These are phyloP conservation scores for Tyria jacobaeae DNA, from an alignment of 2,888 invertebrate genomes.

Conservation along the genomic window DNA sequence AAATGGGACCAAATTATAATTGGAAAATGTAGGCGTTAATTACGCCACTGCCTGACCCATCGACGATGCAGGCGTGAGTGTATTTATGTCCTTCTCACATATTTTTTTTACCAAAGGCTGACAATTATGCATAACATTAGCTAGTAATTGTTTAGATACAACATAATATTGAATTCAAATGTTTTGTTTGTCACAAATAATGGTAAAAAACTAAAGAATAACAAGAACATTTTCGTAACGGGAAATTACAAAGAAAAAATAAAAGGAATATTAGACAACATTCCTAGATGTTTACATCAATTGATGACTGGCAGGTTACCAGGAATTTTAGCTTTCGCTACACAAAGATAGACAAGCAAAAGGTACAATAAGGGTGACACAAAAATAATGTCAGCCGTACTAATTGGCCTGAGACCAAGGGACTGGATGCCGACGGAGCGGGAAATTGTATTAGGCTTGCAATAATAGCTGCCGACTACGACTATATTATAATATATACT, in stretches of 20 bases:
- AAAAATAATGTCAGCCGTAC: conserved; percentile 79
- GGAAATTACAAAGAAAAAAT: conserved; percentile 14
- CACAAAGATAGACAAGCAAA: conserved; percentile 60
- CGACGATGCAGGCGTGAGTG: too few relatives aligned
- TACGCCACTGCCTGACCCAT: too few relatives aligned
- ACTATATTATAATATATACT: conserved; percentile 45
- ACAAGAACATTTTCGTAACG: background rate
- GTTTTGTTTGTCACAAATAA: too few relatives aligned
- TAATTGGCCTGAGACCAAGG: conserved; percentile 83
- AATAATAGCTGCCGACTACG: conserved; percentile 56
- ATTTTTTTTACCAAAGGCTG: background rate
- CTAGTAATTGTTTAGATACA: too few relatives aligned
- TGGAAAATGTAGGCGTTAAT: too few relatives aligned
- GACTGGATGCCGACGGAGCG: conserved; percentile 69
- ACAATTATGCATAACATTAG: too few relatives aligned
- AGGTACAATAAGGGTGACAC: conserved; percentile 69
- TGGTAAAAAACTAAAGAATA: background rate
- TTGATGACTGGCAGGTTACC: conserved; percentile 46
- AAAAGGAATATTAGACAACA: conserved; percentile 36
- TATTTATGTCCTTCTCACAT: too few relatives aligned
- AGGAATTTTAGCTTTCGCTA: conserved; percentile 64
- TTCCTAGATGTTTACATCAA: conserved; percentile 46
- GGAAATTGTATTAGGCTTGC: conserved; percentile 79
- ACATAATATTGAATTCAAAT: too few relatives aligned
- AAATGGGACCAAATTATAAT: too few relatives aligned